Base-by-base conservation (phyloP, 2,113 vertebrate species). In the Cyanocitta stelleri region DNA sequence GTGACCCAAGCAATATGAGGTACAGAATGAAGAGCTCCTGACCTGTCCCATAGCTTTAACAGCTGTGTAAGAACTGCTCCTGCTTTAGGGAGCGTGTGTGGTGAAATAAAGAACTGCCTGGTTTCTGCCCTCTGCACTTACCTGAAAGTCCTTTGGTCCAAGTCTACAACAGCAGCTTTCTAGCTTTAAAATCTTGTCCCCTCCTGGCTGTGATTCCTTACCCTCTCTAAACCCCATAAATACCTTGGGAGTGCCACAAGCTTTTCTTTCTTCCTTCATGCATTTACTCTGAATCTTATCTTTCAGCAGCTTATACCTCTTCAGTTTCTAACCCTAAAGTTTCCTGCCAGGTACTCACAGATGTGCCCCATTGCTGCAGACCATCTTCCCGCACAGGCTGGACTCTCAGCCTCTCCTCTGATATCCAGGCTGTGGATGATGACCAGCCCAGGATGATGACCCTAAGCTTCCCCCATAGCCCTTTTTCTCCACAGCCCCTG, bases 391-490 rank as follows among this genome's bases (percentile, higher is more conserved):
- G 43, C 37, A 41, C 1, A 51, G 75, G 44, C 62, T 64, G 54
- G 79, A 64, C 39, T 56, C 75, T 72, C 2, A 9, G 52, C 37
- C 51, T 46, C 44, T 85, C 51, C 55, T 22, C 32, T 7, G 1
- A 9, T 33, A 46, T 2, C 41, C 0, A 1, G 67, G 66, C 48
- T 49, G 20, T 15, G 58, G 35, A 41, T 44, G 44, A 63, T 30
- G 17, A n/a, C 35, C n/a, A 59, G 29, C 55, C 41, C 2, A 0
- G 24, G 35, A 69, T 0, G 0, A 52, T 30, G 35, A 20, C 27
- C 30, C 27, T 33, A 63, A 6, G 43, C 33, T 46, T 76, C 9
- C 48, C 26, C 32, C 37, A 6, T 11, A 49, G 55, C 52, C 48
- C 27, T 4, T 19, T 46, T 43, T 29, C 72, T 56, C 41, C 73